Evolutionary conservation across 2,888 invertebrate species (phyloP).

Genomic region (Aleiodes leptofemur): DNA sequence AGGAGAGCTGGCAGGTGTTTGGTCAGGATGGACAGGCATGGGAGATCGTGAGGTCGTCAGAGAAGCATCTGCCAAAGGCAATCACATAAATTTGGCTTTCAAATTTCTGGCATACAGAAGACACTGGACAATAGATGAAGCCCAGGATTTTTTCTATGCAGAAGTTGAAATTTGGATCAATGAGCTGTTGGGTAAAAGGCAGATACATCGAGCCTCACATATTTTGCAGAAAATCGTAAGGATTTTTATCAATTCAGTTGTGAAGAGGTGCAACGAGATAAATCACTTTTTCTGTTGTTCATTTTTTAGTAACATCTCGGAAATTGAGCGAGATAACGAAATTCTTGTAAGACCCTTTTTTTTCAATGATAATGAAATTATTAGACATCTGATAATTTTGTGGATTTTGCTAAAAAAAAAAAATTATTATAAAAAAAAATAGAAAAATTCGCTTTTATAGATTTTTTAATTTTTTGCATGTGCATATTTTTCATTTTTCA

Average conservation of each 20-base stretch:
- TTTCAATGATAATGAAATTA: no score
- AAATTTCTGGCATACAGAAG: constrained; percentile 79
- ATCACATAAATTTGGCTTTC: constrained; percentile 79
- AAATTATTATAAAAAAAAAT: no score
- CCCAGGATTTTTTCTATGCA: constrained; percentile 71
- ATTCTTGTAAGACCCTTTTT: no score
- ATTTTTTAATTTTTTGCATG: no score
- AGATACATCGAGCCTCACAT: constrained; percentile 82
- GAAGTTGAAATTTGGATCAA: constrained; percentile 81
- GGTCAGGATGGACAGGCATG: constrained; percentile 82
- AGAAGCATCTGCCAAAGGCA: constrained; percentile 83
- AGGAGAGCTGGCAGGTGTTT: constrained; percentile 79
- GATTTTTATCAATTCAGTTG: constrained; percentile 2
- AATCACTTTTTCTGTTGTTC: no score
- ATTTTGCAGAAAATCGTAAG: constrained; percentile 79
- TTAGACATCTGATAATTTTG: no score
- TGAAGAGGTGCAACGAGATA: no score
- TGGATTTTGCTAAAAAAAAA: no score
- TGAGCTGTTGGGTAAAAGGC: constrained; percentile 79
- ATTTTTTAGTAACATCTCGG: no score
- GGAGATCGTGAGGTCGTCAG: constrained; percentile 81
- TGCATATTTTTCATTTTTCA: no score
- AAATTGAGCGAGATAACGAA: no score
- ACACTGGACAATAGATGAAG: constrained; percentile 77
- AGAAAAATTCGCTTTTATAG: no score